Percentiles rank a stretch among this genome's conserved stretches.
Conservation (phyloP, 2,888 invertebrate genomes). For the Nesidiocoris tenuis region DNA sequence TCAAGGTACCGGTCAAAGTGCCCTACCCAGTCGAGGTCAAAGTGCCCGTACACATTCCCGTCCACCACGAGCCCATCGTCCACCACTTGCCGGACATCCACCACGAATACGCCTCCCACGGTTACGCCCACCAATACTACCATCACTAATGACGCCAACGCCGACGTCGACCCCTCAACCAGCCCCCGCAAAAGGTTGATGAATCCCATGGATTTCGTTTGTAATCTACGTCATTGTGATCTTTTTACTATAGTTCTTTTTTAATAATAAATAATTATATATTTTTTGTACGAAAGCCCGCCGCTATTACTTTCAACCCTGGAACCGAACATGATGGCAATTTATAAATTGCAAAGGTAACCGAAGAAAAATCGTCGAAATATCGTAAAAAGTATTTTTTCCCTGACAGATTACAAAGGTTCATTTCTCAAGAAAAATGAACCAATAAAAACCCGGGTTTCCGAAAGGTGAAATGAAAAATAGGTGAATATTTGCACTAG, state of each 20-base stretch:
- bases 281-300: constrained; percentile 44
- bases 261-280: constrained; percentile 42
- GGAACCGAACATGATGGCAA: neutral
- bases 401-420: no score
- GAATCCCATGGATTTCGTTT: constrained; percentile 21
- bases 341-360: no score
- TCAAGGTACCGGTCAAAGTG: constrained; percentile 62
- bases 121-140: constrained; percentile 49
- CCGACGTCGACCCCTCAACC: neutral
- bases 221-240: constrained; percentile 45
- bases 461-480: no score
- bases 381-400: no score
- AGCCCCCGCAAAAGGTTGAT: neutral
- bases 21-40: constrained; percentile 64
- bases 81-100: constrained; percentile 38
- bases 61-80: constrained; percentile 53
- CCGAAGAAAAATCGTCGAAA: no score
- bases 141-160: constrained; percentile 34
- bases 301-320: neutral
- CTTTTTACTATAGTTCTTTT: constrained; percentile 43
- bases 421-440: no score
- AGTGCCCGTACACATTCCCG: constrained; percentile 68
- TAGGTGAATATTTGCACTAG: no score
- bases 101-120: constrained; percentile 49
- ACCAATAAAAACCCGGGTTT: no score